Percentiles rank a stretch among this genome's conserved stretches.
These are phyloP conservation scores for Characodon lateralis DNA, from an alignment of 2,797 vertebrate species.

Conservation along the genomic window DNA sequence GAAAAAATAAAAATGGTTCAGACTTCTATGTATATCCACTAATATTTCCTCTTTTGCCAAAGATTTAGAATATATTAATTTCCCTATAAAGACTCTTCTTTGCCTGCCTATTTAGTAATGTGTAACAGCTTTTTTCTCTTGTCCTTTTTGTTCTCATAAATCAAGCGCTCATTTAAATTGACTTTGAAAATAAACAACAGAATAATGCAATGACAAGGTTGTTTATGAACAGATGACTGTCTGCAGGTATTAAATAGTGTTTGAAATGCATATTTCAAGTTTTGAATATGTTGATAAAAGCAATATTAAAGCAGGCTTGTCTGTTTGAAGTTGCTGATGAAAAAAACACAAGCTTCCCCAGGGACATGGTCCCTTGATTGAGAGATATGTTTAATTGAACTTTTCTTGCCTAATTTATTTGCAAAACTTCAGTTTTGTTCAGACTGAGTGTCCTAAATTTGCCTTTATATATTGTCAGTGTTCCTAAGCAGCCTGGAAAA, in stretches of 20 bases:
- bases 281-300: constrained; percentile 47
- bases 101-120: constrained; percentile 61
- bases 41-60: constrained; percentile 57
- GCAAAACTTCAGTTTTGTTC: constrained; percentile 34
- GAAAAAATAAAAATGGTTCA: constrained; percentile 43
- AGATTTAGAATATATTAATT: constrained; percentile 67
- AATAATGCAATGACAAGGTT: constrained; percentile 33
- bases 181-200: constrained; percentile 63
- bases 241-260: constrained; percentile 26
- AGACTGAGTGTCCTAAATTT: constrained; percentile 41
- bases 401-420: constrained; percentile 60
- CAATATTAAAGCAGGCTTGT: constrained; percentile 32
- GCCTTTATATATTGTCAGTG: constrained; percentile 4
- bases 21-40: constrained; percentile 50
- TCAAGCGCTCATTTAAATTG: constrained; percentile 57
- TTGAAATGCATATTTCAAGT: constrained; percentile 30
- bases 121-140: constrained; percentile 53
- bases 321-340: constrained; percentile 65
- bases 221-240: constrained; percentile 26
- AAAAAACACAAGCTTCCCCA: constrained; percentile 43
- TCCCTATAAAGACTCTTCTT: constrained; percentile 52
- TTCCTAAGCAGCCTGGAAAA: neutral
- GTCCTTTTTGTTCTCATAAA: constrained; percentile 61
- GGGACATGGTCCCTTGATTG: constrained; percentile 56
- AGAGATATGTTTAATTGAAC: constrained; percentile 61